Evolutionary conservation across 2,797 vertebrate genomes (phyloP).

Genomic region (Toxotes lorentzi): DNA sequence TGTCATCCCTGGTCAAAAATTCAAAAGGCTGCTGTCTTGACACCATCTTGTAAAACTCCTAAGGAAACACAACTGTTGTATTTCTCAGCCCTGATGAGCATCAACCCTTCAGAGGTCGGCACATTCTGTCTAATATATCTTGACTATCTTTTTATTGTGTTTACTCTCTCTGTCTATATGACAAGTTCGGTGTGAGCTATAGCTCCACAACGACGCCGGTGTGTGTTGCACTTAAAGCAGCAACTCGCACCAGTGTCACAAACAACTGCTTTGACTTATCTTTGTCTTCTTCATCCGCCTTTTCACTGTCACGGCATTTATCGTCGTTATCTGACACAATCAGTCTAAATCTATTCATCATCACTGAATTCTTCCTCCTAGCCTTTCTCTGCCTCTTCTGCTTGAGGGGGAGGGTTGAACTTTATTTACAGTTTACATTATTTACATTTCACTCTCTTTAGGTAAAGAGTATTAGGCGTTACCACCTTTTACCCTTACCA

Average conservation of each 20-base stretch:
- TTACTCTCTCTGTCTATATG: too few relatives aligned
- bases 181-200: too few relatives aligned
- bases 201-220: too few relatives aligned
- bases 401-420: neutral
- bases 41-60: too few relatives aligned
- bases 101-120: neutral
- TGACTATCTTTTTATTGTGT: too few relatives aligned
- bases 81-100: neutral
- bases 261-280: neutral
- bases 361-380: neutral
- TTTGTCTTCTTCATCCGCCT: neutral
- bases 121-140: neutral
- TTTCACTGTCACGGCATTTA: neutral
- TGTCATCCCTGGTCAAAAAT: neutral
- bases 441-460: neutral
- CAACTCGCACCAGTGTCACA: neutral
- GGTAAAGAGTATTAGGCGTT: slow-evolving; percentile 3
- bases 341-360: neutral
- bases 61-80: neutral
- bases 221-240: neutral
- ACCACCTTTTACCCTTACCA: slow-evolving; percentile 21
- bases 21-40: too few relatives aligned
- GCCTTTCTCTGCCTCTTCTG: neutral
- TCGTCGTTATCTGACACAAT: neutral
- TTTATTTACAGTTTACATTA: slow-evolving; percentile 14